Evolutionary conservation across 2,888 invertebrate genomes (phyloP).

Genomic region (Rugalucina vietnamica): DNA sequence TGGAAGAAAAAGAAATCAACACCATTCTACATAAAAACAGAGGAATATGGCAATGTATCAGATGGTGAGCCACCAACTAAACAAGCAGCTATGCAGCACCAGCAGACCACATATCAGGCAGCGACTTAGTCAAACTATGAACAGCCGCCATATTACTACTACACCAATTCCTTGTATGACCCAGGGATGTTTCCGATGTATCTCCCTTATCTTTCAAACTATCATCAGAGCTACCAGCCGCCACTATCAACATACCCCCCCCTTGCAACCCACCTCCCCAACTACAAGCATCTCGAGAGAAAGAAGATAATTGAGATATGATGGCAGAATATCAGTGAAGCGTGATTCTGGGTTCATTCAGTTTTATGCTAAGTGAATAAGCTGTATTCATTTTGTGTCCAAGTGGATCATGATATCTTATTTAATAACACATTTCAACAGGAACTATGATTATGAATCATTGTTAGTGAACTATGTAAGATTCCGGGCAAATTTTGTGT

Average conservation of each 20-base stretch:
- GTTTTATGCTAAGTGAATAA: too few species aligned
- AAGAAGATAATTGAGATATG: not conserved
- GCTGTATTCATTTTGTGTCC: too few species aligned
- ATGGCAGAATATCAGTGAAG: not conserved
- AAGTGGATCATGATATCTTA: too few species aligned
- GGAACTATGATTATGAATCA: too few species aligned
- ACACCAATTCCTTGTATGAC: not conserved
- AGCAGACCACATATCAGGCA: not conserved
- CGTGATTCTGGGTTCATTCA: not conserved
- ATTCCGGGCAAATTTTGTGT: too few species aligned
- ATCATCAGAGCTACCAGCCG: not conserved
- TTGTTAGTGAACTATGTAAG: too few species aligned
- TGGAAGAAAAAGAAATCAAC: not conserved
- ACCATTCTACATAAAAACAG: not conserved
- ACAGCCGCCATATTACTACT: not conserved
- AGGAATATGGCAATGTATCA: not conserved
- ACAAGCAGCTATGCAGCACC: not conserved
- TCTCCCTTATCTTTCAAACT: not conserved
- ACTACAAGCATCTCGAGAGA: not conserved
- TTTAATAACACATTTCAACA: too few species aligned
- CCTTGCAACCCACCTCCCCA: not conserved
- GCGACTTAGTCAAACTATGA: not conserved
- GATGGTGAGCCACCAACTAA: not conserved
- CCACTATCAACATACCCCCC: not conserved
- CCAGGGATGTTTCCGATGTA: not conserved